Percentiles rank a stretch among this genome's conserved stretches.
Evolutionary conservation across 2,113 vertebrate species (phyloP).

Genomic region (Bagarius yarrelli): DNA sequence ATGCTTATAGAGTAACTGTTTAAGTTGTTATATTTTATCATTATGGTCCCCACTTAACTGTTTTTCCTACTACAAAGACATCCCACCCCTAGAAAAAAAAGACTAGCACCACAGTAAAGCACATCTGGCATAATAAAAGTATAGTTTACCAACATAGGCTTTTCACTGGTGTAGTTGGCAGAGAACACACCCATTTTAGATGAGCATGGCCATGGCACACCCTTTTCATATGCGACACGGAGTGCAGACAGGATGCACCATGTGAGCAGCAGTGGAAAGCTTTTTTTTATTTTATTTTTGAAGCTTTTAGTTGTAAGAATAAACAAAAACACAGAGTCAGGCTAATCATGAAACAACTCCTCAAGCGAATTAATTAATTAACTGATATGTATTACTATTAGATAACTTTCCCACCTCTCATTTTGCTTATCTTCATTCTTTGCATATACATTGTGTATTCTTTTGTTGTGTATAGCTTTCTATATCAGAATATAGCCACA

Average conservation of each 20-base stretch:
- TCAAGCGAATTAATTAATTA: not conserved
- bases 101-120: not conserved
- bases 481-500: not conserved
- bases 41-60: too few species aligned
- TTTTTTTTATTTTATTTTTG: not conserved
- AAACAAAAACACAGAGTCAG: not conserved
- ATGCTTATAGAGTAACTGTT: not conserved
- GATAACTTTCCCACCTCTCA: not conserved
- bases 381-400: not conserved
- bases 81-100: not conserved
- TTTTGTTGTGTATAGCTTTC: too few species aligned
- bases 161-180: conserved; percentile 7
- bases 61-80: conserved; percentile 5
- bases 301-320: not conserved
- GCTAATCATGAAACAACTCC: not conserved
- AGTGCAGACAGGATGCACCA: conserved; percentile 23
- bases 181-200: conserved; percentile 22
- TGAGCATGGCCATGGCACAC: conserved; percentile 17
- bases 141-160: not conserved
- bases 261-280: not conserved
- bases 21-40: not conserved
- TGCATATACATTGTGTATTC: not conserved
- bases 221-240: conserved; percentile 25
- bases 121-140: conserved; percentile 21
- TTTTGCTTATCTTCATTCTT: not conserved